phyloP scores from a whole-genome alignment of 2,797 vertebrate genomes.

The Mallotus villosus region DNA sequence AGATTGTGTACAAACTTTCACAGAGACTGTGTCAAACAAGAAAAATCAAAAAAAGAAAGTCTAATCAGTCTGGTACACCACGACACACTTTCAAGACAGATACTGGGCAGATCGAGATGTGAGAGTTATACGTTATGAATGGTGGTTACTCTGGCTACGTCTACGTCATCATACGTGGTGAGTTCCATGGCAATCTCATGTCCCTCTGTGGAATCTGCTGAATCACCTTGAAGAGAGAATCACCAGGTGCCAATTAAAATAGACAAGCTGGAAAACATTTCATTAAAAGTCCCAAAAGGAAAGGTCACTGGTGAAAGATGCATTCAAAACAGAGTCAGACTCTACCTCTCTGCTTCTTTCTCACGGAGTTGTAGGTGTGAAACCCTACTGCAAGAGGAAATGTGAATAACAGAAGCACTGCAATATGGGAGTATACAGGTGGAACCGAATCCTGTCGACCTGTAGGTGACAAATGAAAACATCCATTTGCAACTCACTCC shows the following conservation, averaged over 20 bases:
- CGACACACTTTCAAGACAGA: no score
- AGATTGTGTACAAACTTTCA: not conserved
- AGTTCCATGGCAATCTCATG: not conserved
- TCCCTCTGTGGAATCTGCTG: not conserved
- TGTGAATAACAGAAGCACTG: not conserved
- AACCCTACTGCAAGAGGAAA: not conserved
- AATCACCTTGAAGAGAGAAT: constrained; percentile 4
- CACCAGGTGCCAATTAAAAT: not conserved
- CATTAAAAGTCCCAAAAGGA: not conserved
- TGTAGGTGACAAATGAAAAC: no score
- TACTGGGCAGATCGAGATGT: no score
- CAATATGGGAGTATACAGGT: not conserved
- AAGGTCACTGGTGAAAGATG: not conserved
- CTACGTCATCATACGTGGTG: not conserved
- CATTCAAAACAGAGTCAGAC: not conserved
- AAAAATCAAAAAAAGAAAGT: no score
- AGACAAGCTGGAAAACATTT: not conserved
- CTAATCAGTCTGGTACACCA: no score
- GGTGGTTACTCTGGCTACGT: not conserved
- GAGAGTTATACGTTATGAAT: no score
- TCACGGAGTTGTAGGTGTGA: not conserved
- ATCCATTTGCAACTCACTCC: no score
- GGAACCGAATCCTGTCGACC: not conserved
- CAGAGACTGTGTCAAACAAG: not conserved
- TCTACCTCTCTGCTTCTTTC: not conserved